Evolutionary conservation across 37 sponge, comb jelly and placozoan genomes (phyloP), one percentile per base, ranked within the genome.

Genomic region (Tethya wilhelma): DNA sequence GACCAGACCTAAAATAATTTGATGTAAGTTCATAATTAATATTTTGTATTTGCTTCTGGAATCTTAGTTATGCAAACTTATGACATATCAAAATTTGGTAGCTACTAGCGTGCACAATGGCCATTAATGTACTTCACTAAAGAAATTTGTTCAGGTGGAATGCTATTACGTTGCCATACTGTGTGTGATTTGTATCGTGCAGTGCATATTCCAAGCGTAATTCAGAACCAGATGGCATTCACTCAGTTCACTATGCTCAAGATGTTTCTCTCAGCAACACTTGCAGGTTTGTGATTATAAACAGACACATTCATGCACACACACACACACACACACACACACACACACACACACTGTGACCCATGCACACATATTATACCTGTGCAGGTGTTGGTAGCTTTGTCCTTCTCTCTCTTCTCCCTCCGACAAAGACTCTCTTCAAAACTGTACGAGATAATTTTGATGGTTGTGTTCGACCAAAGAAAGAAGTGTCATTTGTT

Each of bases 171-270:
- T n/a, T n/a, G n/a, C n/a, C n/a, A n/a, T 30, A 23, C 23, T 46
- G 29, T 26, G 39, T 17, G 20, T n/a, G n/a, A n/a, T n/a, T n/a
- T n/a, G n/a, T n/a, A n/a, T n/a, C 64, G 3, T 71, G 29, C 65
- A 86, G 90, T 84, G 20, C 59, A 56, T 37, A 9, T 65, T 5
- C 92, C 92, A 32, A 8, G 32, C 0, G 84, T 86, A 28, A 91
- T 91, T 20, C 75, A 53, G 45, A 56, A 71, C 1, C 92, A 91
- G 65, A 86, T 91, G 92, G 23, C 33, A 38, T 77, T 91, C 32
- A 62, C 56, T 9, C 87, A 82, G 72, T 81, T 81, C 67, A 82
- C 78, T 0, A 91, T 91, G 92, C 46, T 91, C 34, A 91, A 91
- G 66, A 40, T 76, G 43, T 91, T 91, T 38, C 73, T 91, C 1